Base-by-base conservation (phyloP, 2,113 vertebrate species). In the Harpagus bidentatus region DNA sequence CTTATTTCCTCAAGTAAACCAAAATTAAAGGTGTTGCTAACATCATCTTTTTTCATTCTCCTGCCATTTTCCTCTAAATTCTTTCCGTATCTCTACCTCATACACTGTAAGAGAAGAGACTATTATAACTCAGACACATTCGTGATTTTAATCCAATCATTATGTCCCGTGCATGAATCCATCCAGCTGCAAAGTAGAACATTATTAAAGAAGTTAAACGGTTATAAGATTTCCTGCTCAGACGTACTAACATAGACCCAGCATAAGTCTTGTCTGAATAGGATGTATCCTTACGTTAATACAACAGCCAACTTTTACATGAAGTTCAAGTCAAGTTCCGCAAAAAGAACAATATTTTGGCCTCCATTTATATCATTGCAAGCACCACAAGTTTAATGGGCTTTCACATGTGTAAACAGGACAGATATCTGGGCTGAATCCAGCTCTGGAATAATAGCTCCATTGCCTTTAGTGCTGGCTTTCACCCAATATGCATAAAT, bases 391-490 rank as follows among this genome's bases (percentile, higher is more conserved):
- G 15, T 62, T 90, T 96, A 92, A 94, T 62, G 28, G 19, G 15
- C 18, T 91, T 82, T 63, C 85, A 93, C 40, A 80, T 62, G 31
- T 85, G 58, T 88, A 86, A 93, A 88, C 58, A 88, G 63, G 80
- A 94, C 32, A 90, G 90, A 80, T 20, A 47, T 70, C 67, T 94
- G 95, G 76, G 85, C 47, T 42, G 74, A 81, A 92, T 95, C 76
- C 92, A 94, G 67, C 29, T 80, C 58, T 66, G 19, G 66, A 93
- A 88, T 77, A 95, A 91, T 77, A 86, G 80, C 25, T 83, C 79
- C 74, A 73, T 90, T 95, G 88, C 67, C 85, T 90, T 83, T 55
- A 83, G 58, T 22, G 12, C n/a, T 96, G 92, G 93, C 90, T 92
- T 81, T 93, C 32, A 83, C 59, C 79, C 95, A 94, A 23, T 34